Evolutionary conservation across 64 coral and sea anemone genomes (phyloP), one percentile per base, ranked within the genome.

Genomic region (Montipora foliosa): DNA sequence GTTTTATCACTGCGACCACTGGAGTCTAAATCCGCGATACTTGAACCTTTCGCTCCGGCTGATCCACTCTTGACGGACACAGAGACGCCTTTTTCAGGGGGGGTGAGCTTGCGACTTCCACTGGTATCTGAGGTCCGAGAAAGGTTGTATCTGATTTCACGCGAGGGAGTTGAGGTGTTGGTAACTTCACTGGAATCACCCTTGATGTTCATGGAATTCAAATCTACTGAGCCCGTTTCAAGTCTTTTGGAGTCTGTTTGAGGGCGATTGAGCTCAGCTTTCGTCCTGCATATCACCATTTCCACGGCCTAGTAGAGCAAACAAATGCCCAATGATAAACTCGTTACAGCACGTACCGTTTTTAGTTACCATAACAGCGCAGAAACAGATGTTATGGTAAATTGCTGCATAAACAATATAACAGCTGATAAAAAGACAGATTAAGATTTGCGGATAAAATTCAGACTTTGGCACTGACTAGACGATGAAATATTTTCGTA

Each of bases 201-300:
- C 19, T 86, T 86, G 1, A 47, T 10, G 66, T n/a, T 84, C 3
- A 47, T 37, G 44, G 81, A 13, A 47, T 47, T 47, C 68, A 71
- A 66, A 3, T 86, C 82, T 22, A 68, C 19, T 50, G 82, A 49
- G 46, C 66, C 46, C 44, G 82, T 50, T 59, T 72, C 82, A 68
- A 64, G 82, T 72, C 64, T 49, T 24, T 86, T 86, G 19, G 82
- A 70, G 11, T 89, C 87, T 15, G 87, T 59, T 79, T 46, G 84
- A 15, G 92, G 92, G 73, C 78, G 73, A 50, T 88, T 87, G 51
- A 93, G 92, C 52, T 93, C 84, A 5, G 73, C 84, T 57, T 93
- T 93, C 3, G 92, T 93, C 51, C 68, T 87, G 3, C 76, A 78
- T 5, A 93, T 88, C 57, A 93, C 84, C 60, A 81, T 77, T 49